Conservation (phyloP, 2,797 vertebrate genomes). For the Syngnathus acus region DNA sequence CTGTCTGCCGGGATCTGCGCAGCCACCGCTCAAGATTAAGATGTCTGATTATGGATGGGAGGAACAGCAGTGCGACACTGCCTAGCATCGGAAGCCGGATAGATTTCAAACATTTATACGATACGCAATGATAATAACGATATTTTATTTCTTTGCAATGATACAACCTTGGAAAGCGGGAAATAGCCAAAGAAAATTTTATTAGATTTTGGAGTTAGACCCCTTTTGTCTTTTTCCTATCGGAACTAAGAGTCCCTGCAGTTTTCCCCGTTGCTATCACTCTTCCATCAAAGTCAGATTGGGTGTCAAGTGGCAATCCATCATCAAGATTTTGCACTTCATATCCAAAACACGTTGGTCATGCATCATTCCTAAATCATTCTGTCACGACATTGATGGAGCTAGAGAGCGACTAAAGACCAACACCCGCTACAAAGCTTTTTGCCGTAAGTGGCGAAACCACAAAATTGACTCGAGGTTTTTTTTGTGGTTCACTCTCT, state of each 20-base stretch:
- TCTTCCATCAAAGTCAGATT: constrained; percentile 1
- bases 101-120: too few species aligned
- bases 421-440: background rate
- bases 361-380: constrained; percentile 33
- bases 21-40: constrained; percentile 44
- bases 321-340: background rate
- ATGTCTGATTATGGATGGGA: constrained; percentile 37
- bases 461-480: background rate
- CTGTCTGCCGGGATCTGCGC: constrained; percentile 29
- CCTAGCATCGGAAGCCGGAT: background rate
- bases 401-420: background rate
- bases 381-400: constrained; percentile 32
- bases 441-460: background rate
- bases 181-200: background rate
- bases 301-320: background rate
- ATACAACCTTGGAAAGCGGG: background rate
- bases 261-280: too few species aligned
- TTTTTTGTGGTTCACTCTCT: background rate
- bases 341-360: background rate
- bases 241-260: background rate
- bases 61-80: background rate
- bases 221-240: background rate
- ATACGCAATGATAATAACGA: too few species aligned
- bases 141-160: background rate
- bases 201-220: constrained; percentile 33